Conservation (phyloP, 2,888 invertebrate genomes). For the Ectemnius cavifrons region DNA sequence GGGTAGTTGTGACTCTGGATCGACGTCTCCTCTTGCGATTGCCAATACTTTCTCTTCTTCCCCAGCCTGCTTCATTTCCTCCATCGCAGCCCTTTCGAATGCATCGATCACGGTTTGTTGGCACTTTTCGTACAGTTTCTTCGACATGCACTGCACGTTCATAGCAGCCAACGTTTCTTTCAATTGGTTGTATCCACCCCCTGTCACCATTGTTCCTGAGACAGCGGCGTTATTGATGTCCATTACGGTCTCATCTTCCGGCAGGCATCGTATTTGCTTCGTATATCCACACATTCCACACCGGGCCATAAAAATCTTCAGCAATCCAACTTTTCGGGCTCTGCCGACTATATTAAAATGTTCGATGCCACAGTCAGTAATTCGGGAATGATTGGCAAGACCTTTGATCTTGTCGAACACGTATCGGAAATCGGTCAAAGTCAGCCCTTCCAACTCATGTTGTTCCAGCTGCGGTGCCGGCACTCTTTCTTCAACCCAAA, state of each 20-base stretch:
- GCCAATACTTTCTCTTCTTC: slow-evolving; percentile 24
- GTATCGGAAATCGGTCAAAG: too few relatives aligned
- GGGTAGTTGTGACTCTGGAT: slow-evolving; percentile 30
- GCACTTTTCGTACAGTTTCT: not conserved
- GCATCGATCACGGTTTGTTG: slow-evolving; percentile 37
- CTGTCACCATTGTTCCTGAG: slow-evolving; percentile 40
- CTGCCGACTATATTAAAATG: too few relatives aligned
- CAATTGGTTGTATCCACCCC: slow-evolving; percentile 49
- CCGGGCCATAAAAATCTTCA: not conserved
- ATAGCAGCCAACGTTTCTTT: slow-evolving; percentile 43
- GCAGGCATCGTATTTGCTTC: not conserved
- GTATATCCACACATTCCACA: not conserved
- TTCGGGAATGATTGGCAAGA: too few relatives aligned
- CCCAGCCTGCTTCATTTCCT: slow-evolving; percentile 7
- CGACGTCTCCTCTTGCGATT: slow-evolving; percentile 38
- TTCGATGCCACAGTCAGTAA: too few relatives aligned
- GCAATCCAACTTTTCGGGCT: not conserved
- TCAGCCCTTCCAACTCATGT: too few relatives aligned
- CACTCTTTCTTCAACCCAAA: too few relatives aligned
- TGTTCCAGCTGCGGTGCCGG: too few relatives aligned
- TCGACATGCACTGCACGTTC: slow-evolving; percentile 43
- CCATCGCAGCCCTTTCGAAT: slow-evolving; percentile 4
- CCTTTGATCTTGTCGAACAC: too few relatives aligned
- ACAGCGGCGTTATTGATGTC: slow-evolving; percentile 39
- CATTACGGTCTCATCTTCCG: not conserved